Evolutionary conservation across 2,113 vertebrate species (phyloP), one percentile per base, ranked within the genome.

Genomic region (Odontophorus gujanensis): DNA sequence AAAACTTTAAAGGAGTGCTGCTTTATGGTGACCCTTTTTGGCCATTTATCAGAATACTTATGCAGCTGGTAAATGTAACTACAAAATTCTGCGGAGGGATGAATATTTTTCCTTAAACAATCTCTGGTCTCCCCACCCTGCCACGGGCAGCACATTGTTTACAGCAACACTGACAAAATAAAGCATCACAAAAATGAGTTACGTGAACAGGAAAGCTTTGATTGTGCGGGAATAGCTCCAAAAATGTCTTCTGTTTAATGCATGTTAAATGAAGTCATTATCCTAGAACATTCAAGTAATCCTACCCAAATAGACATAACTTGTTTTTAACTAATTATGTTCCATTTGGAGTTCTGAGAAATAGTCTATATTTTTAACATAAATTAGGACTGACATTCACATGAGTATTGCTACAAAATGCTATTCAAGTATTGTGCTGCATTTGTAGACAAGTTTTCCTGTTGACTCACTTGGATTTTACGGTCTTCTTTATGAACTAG

Each of bases 161-260:
- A 96, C 80, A 66, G 96, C 94, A 95, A 93, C 85, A 68, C 80
- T 88, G 90, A 94, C 87, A 96, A 95, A 96, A 92, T 92, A 91
- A 94, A 95, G 86, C 93, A 84, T 95, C 69, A 7, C 92, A 95
- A 92, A 95, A 95, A 91, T 78, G 78, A 95, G 73, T 91, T 93
- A 86, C 48, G 9, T 95, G 91, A 59, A 85, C 66, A 93, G 85
- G 48, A 93, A 95, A 79, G 85, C 92, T 96, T 92, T 96, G 95
- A 93, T 94, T 96, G 78, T 77, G 6, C 21, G 89, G 92, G 93
- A 94, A 61, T 43, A 76, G 78, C 78, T 95, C 92, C 90, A 95
- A 78, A 95, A 95, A 90, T 76, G 36, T 66, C 84, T 93, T 82
- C 63, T 90, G 65, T 90, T 82, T 86, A 95, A 88, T 82, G 61